Conservation (phyloP, 2,888 invertebrate genomes). For the Halictus ligatus region DNA sequence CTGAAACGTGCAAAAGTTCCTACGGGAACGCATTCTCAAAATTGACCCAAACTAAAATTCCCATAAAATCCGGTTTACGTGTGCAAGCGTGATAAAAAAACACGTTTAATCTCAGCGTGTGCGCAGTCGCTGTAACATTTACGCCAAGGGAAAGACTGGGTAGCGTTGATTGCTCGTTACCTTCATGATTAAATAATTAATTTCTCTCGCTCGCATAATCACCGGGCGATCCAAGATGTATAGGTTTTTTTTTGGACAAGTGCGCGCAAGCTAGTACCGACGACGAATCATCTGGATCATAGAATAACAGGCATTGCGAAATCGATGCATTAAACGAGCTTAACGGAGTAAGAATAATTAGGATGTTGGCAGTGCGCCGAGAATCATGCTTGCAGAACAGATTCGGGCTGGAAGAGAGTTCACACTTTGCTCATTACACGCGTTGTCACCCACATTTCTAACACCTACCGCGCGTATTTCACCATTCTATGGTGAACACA, state of each 20-base stretch:
- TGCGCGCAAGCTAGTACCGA: too few relatives aligned
- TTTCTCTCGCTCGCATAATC: background rate
- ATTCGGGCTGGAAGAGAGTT: conserved; percentile 72
- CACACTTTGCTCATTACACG: conserved; percentile 72
- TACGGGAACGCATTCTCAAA: background rate
- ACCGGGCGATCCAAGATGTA: background rate
- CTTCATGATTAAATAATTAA: background rate
- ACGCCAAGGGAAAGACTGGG: background rate
- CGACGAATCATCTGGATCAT: conserved; percentile 7
- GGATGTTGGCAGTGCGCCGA: conserved; percentile 81
- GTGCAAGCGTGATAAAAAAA: background rate
- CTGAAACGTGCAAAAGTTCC: background rate
- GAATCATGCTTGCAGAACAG: conserved; percentile 73
- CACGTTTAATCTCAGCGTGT: background rate
- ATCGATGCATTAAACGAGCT: conserved; percentile 81
- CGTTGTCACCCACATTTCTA: conserved; percentile 65
- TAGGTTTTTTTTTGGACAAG: background rate
- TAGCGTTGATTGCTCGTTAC: background rate
- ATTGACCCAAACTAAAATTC: background rate
- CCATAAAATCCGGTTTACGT: background rate
- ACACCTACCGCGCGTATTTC: conserved; percentile 35
- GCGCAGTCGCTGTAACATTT: background rate
- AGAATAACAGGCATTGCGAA: conserved; percentile 77
- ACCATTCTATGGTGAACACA: background rate
- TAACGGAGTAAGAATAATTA: conserved; percentile 82